Conservation (phyloP, 1,140 invertebrate species). For the Himalopsyche phryganea region DNA sequence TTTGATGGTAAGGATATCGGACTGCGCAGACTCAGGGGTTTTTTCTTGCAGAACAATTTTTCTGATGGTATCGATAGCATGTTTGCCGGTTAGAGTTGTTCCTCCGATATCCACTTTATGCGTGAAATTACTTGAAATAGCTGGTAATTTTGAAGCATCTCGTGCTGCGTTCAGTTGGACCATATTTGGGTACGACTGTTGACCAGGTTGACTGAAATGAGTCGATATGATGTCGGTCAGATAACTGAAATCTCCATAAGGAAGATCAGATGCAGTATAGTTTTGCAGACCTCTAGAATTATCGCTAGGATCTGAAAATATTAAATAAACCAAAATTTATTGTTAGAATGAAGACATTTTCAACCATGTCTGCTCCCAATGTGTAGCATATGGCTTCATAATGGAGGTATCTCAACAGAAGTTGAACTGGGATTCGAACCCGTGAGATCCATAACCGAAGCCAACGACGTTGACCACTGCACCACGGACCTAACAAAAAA, state of each 20-base stretch:
- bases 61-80: no score
- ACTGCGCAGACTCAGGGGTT: no score
- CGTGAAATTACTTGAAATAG: background rate
- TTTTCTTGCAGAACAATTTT: no score
- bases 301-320: slow-evolving; percentile 29
- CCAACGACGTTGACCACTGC: no score
- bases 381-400: no score
- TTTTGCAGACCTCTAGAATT: slow-evolving; percentile 46
- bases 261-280: slow-evolving; percentile 55
- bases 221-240: slow-evolving; percentile 51
- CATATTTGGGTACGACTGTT: slow-evolving; percentile 31
- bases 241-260: slow-evolving; percentile 56
- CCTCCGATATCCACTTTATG: background rate
- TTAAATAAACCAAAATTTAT: slow-evolving; percentile 1
- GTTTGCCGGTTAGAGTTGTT: no score
- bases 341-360: no score
- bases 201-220: slow-evolving; percentile 27
- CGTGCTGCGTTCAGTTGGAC: slow-evolving; percentile 22
- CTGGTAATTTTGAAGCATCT: background rate
- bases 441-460: no score
- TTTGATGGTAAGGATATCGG: background rate
- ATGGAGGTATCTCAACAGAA: no score
- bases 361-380: no score
- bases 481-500: no score
- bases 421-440: no score